phyloP scores from a whole-genome alignment of 2,113 vertebrate species.

The Callionymus lyra region DNA sequence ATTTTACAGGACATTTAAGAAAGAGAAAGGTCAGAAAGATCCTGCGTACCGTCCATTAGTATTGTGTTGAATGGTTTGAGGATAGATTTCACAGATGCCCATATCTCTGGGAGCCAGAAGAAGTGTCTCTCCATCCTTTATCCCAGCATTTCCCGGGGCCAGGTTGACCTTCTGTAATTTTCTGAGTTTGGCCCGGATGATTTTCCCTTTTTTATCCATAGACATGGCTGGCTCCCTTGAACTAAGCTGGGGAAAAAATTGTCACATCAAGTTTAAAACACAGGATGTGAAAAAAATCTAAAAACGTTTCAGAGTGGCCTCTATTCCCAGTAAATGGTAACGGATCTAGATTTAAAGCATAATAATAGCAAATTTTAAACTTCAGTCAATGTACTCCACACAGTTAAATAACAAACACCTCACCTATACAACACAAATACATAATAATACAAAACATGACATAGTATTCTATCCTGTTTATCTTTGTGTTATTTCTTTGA shows the following conservation, averaged over 20 bases:
- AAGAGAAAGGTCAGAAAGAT: no score
- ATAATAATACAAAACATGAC: no score
- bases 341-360: no score
- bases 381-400: no score
- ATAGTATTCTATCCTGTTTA: no score
- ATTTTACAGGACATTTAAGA: no score
- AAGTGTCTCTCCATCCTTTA: slow-evolving; percentile 93
- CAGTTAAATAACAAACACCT: background rate
- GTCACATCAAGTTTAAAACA: background rate
- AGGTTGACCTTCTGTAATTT: slow-evolving; percentile 96
- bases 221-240: slow-evolving; percentile 98
- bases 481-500: no score
- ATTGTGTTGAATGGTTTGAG: slow-evolving; percentile 97
- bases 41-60: slow-evolving; percentile 84
- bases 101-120: slow-evolving; percentile 96
- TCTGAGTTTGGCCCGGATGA: slow-evolving; percentile 97
- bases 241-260: slow-evolving; percentile 72
- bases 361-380: no score
- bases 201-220: slow-evolving; percentile 97
- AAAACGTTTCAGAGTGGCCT: no score
- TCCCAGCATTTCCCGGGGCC: slow-evolving; percentile 97
- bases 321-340: no score
- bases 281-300: background rate
- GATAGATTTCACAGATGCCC: slow-evolving; percentile 99
- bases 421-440: no score